A percentile compares a stretch with the other conserved stretches of the same genome.
phyloP scores from a whole-genome alignment of 2,113 vertebrate genomes.

The Vulpes lagopus region DNA sequence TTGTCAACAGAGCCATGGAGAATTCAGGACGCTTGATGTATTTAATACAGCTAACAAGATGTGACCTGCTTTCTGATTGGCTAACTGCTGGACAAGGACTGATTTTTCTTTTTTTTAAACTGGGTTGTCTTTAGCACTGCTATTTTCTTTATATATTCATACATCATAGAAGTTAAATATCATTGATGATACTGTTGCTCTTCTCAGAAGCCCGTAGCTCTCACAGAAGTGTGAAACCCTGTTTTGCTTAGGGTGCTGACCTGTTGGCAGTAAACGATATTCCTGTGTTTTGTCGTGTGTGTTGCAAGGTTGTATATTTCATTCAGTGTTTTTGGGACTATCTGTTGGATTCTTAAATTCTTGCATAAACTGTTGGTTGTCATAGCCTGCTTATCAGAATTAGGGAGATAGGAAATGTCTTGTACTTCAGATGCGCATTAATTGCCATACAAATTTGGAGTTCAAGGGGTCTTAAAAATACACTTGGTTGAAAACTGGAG shows the following conservation, averaged over 20 bases:
- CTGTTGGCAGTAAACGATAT: not conserved
- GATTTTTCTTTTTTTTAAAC: constrained; percentile 70
- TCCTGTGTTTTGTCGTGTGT: not conserved
- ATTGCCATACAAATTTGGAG: not conserved
- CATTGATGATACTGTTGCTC: constrained; percentile 1
- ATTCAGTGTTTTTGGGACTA: constrained; percentile 52
- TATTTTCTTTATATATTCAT: constrained; percentile 68
- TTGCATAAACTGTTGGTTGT: not conserved
- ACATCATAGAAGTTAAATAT: constrained; percentile 52
- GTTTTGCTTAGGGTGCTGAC: constrained; percentile 58
- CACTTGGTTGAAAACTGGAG: constrained; percentile 53
- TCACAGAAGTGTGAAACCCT: constrained; percentile 58
- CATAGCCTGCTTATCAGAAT: constrained; percentile 62
- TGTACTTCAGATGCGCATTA: constrained; percentile 3
- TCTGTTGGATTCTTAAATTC: constrained; percentile 60
- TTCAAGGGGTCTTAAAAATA: not conserved
- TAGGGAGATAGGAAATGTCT: not conserved
- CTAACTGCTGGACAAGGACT: constrained; percentile 72
- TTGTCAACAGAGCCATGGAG: constrained; percentile 83
- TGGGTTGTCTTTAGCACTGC: constrained; percentile 41
- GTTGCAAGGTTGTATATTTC: not conserved
- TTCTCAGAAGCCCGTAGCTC: constrained; percentile 54
- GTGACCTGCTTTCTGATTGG: constrained; percentile 89
- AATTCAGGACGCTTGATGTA: constrained; percentile 85
- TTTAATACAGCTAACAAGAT: constrained; percentile 85